These are phyloP conservation scores for Solea senegalensis DNA, from an alignment of 2,113 vertebrate genomes.

Conservation along the genomic window DNA sequence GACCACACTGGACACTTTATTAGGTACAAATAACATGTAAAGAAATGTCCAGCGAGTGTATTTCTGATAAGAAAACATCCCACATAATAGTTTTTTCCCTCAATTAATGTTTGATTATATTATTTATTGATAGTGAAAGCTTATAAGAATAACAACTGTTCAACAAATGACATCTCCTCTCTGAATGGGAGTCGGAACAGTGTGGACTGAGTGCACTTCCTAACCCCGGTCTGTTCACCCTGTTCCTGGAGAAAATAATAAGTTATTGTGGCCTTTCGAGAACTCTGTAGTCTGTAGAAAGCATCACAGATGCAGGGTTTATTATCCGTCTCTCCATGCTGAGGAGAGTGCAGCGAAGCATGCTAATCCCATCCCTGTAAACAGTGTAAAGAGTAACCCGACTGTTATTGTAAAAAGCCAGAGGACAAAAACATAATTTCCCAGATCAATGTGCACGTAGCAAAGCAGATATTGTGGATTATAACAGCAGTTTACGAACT, in stretches of 20 bases:
- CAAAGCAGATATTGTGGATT: too few relatives aligned
- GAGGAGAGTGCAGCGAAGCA: background rate
- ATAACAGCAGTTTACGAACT: background rate
- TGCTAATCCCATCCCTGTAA: background rate
- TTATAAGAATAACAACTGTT: background rate
- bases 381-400: slow-evolving; percentile 6
- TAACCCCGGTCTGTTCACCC: slow-evolving; percentile 4
- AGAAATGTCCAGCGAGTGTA: background rate
- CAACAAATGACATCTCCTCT: slow-evolving; percentile 11
- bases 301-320: background rate
- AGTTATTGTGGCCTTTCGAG: slow-evolving; percentile 1
- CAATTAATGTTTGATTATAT: too few relatives aligned
- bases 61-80: background rate
- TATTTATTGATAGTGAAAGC: slow-evolving; percentile 11
- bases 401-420: background rate
- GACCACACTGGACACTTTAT: too few relatives aligned
- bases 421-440: slow-evolving; percentile 1
- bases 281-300: background rate
- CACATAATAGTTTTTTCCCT: background rate
- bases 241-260: background rate
- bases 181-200: slow-evolving; percentile 10
- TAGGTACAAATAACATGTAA: too few relatives aligned
- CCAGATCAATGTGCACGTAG: too few relatives aligned
- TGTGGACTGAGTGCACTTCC: slow-evolving; percentile 20
- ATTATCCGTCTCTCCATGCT: background rate